Percentiles rank a stretch among this genome's conserved stretches.
These are phyloP conservation scores for Nomada fucata DNA, from an alignment of 2,888 invertebrate species.

Conservation along the genomic window DNA sequence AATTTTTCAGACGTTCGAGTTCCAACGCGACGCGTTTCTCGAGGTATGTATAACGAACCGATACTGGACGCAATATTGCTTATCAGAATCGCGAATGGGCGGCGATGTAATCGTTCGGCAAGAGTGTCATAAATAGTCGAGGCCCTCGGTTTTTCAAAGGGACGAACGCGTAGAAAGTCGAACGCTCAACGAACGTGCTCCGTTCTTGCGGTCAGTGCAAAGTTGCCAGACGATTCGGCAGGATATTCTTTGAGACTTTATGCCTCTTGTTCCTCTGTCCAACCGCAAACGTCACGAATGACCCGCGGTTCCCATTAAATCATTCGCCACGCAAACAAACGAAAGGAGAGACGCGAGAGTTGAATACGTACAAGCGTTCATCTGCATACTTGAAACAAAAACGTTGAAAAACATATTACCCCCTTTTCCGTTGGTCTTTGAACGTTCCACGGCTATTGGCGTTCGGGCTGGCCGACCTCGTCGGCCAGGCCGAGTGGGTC, in stretches of 20 bases:
- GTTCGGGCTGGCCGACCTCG: constrained; percentile 16
- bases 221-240: constrained; percentile 74
- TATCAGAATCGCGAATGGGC: too few species aligned
- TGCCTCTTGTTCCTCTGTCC: constrained; percentile 70
- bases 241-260: constrained; percentile 70
- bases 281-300: constrained; percentile 73
- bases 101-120: too few species aligned
- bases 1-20: too few species aligned
- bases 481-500: neutral
- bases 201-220: constrained; percentile 75
- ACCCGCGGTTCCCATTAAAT: constrained; percentile 65
- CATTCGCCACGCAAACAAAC: constrained; percentile 40
- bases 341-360: neutral
- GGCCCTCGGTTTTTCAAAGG: neutral
- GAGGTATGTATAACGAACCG: too few species aligned
- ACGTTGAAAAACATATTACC: constrained; percentile 29
- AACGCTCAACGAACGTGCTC: constrained; percentile 42
- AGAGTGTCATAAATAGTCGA: neutral
- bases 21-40: too few species aligned
- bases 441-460: constrained; percentile 17
- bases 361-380: neutral
- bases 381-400: neutral
- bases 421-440: neutral
- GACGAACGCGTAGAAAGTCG: constrained; percentile 15
- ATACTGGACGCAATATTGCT: too few species aligned